Evolutionary conservation across 2,888 invertebrate genomes (phyloP), one percentile per base, ranked within the genome.

Genomic region (Alloscopus bannaensis): DNA sequence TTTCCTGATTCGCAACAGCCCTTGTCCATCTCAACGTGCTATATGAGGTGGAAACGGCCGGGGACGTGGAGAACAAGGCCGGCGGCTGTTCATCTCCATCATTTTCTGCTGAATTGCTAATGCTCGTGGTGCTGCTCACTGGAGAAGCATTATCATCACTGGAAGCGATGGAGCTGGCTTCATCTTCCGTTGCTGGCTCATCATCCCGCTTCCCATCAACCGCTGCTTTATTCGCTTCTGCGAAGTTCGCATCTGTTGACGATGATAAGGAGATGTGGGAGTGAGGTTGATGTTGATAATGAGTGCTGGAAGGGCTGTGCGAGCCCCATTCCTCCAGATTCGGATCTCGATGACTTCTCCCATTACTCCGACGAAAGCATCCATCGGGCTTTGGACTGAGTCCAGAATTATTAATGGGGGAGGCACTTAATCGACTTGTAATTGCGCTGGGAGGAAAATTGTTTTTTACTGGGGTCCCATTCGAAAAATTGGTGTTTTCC

Each of bases 181-280:
- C 76, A 42, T 76, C 76, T 40, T 76, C 76, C n/a, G 76, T 76
- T 26, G 76, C 76, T n/a, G 62, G 68, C n/a, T 68, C 68, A 60
- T 76, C 68, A 57, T 28, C 59, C 24, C 20, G 18, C 24, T 55
- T 16, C 6, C 18, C 59, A 29, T 55, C 55, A 13, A 11, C 26
- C 11, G 8, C 20, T 50, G n/a, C 50, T 55, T 28, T 18, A 28
- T 13, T 13, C 6, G 76, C 76, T 52, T 62, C 68, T n/a, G 75
- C 75, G 47, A 59, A 68, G 60, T 76, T 69, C 62, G 76, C 68
- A 62, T 68, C 76, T 68, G 75, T 76, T 20, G 75, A 76, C 18
- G 75, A 76, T 22, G 75, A 76, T 73, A 76, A 60, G 68, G 75
- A 76, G 60, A 45, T 22, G 18, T 68, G 68, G 42, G n/a, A n/a